Evolutionary conservation across 2,797 vertebrate species (phyloP).

Genomic region (Babyrousa celebensis): DNA sequence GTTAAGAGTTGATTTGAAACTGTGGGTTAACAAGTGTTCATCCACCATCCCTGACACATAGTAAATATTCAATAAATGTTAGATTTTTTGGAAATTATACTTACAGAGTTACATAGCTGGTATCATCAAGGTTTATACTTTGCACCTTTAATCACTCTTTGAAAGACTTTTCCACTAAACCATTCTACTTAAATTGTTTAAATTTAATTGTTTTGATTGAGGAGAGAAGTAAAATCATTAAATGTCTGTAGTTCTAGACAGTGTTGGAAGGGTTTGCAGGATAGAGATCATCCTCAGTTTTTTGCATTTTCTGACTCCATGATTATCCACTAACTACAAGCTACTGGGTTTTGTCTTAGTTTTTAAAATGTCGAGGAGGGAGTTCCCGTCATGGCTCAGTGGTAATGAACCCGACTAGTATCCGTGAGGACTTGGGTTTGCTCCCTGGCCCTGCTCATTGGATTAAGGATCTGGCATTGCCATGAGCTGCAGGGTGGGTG

Average conservation of each 20-base stretch:
- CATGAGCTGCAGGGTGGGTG: too few species aligned
- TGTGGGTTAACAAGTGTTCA: slow-evolving; percentile 18
- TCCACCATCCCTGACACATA: neutral
- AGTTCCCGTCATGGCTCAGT: too few species aligned
- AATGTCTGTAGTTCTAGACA: slow-evolving; percentile 18
- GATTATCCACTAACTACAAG: slow-evolving; percentile 9
- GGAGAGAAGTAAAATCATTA: slow-evolving; percentile 42
- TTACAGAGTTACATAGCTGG: neutral
- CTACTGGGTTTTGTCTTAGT: slow-evolving; percentile 42
- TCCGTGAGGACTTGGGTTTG: too few species aligned
- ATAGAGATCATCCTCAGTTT: slow-evolving; percentile 30
- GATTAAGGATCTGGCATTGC: too few species aligned
- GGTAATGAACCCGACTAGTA: too few species aligned
- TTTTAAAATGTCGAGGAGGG: neutral
- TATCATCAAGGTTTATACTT: slow-evolving; percentile 60
- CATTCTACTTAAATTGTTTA: neutral
- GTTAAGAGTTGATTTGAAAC: slow-evolving; percentile 35
- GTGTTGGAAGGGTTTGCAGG: neutral
- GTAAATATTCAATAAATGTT: slow-evolving; percentile 14
- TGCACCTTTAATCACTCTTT: slow-evolving; percentile 36
- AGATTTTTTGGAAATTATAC: slow-evolving; percentile 38
- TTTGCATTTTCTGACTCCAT: slow-evolving; percentile 44
- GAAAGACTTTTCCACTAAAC: slow-evolving; percentile 18
- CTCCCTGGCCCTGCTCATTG: too few species aligned
- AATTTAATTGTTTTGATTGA: slow-evolving; percentile 23